Evolutionary conservation across 2,113 vertebrate species (phyloP).

Genomic region (Pedetes capensis): DNA sequence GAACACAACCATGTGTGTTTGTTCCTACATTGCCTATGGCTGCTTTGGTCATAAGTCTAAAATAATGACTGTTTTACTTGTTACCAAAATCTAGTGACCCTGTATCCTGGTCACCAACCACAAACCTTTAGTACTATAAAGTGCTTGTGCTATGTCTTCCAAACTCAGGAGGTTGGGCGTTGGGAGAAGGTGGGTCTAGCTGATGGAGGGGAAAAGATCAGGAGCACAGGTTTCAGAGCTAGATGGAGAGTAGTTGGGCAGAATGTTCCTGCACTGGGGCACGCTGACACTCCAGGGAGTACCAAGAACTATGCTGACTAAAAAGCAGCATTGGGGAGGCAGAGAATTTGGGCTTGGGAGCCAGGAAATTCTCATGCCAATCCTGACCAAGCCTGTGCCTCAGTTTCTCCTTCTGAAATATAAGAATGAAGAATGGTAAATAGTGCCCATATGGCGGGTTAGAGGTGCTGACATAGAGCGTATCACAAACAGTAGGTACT

Average conservation of each 20-base stretch:
- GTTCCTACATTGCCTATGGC: not conserved
- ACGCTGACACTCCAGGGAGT: not conserved
- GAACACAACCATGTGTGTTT: not conserved
- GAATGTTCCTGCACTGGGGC: no score
- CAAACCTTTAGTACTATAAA: not conserved
- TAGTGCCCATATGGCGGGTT: not conserved
- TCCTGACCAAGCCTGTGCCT: not conserved
- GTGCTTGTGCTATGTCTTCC: not conserved
- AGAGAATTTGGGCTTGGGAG: not conserved
- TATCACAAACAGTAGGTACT: not conserved
- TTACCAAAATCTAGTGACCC: not conserved
- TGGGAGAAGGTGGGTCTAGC: not conserved
- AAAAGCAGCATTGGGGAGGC: not conserved
- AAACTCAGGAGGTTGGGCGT: not conserved
- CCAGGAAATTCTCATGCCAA: not conserved
- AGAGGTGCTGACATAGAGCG: not conserved
- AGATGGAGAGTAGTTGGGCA: not conserved
- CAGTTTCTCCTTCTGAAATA: not conserved
- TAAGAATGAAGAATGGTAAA: not conserved
- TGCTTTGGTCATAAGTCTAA: not conserved
- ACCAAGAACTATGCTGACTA: not conserved
- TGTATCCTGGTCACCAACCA: not conserved
- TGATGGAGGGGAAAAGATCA: not conserved
- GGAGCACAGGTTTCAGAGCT: not conserved
- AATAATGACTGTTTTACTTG: not conserved